A percentile compares a stretch with the other conserved stretches of the same genome.
These are phyloP conservation scores for Harpalus rufipes DNA, from an alignment of 2,888 invertebrate genomes.

Conservation along the genomic window DNA sequence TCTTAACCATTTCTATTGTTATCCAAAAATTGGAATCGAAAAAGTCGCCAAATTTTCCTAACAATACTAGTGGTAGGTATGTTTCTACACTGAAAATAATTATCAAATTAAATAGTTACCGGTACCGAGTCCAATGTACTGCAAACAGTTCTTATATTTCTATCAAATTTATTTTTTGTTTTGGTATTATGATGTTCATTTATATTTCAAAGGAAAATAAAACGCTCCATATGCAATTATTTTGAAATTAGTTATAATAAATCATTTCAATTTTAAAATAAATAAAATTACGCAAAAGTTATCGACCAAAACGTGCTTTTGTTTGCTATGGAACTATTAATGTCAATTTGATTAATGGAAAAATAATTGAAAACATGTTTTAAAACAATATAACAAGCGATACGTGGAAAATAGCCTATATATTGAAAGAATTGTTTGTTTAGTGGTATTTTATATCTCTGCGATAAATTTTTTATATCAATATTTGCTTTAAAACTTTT, in stretches of 20 bases:
- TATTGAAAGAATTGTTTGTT: conserved; percentile 25
- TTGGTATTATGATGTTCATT: background rate
- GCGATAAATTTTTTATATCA: conserved; percentile 5
- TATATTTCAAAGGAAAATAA: background rate
- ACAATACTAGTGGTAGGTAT: no score
- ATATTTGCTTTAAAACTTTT: conserved; percentile 2
- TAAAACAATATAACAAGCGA: conserved; percentile 19
- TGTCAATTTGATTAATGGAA: conserved; percentile 48
- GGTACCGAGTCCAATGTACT: background rate
- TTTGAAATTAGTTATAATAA: conserved; percentile 34
- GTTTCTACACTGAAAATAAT: no score
- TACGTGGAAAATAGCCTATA: conserved; percentile 17
- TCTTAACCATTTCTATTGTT: no score
- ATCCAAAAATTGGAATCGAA: no score
- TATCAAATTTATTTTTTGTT: background rate
- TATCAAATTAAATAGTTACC: no score
- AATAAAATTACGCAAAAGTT: conserved; percentile 40
- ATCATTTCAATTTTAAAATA: conserved; percentile 24
- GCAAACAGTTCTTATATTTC: background rate
- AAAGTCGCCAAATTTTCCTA: no score
- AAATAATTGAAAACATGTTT: conserved; percentile 44
- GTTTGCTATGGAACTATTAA: conserved; percentile 33
- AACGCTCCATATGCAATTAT: background rate
- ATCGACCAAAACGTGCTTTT: conserved; percentile 31
- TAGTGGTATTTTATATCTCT: background rate